Conservation (phyloP, 2,888 invertebrate genomes). For the Nemapogon koenigi region DNA sequence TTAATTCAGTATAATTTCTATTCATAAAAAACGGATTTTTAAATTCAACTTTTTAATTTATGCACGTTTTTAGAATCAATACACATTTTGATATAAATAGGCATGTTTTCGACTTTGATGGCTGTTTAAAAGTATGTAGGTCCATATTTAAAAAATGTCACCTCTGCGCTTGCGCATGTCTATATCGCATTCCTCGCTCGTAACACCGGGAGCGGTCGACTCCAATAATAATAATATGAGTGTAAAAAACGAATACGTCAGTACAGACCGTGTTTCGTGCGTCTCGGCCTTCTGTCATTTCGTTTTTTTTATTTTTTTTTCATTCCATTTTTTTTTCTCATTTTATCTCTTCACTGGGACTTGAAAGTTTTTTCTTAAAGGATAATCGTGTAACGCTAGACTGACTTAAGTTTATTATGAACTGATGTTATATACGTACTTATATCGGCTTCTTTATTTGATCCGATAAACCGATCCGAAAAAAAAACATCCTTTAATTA, state of each 20-base stretch:
- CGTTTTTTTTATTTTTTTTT: slow-evolving; percentile 22
- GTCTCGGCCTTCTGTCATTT: slow-evolving; percentile 35
- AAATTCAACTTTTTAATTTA: too few species aligned
- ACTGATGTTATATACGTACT: too few species aligned
- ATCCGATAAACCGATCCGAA: too few species aligned
- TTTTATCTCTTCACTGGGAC: slow-evolving; percentile 25
- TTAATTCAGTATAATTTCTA: too few species aligned
- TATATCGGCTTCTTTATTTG: too few species aligned
- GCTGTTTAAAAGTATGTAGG: too few species aligned
- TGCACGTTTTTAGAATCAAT: too few species aligned
- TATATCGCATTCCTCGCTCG: slow-evolving; percentile 56
- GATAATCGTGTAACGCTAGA: slow-evolving; percentile 58
- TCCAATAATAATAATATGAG: slow-evolving; percentile 60
- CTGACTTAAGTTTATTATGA: slow-evolving; percentile 34
- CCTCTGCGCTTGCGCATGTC: slow-evolving; percentile 35
- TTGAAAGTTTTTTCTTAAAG: slow-evolving; percentile 25
- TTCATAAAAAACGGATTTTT: too few species aligned
- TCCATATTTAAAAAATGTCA: slow-evolving; percentile 25
- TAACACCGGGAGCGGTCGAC: slow-evolving; percentile 63
- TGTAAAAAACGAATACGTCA: slow-evolving; percentile 57
- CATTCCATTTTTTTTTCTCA: slow-evolving; percentile 17
- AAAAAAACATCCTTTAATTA: too few species aligned
- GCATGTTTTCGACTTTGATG: too few species aligned
- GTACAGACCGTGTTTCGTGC: slow-evolving; percentile 33
- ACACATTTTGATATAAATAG: too few species aligned